These are phyloP conservation scores for Gymnogyps californianus DNA, from an alignment of 2,113 vertebrate species.

Conservation along the genomic window DNA sequence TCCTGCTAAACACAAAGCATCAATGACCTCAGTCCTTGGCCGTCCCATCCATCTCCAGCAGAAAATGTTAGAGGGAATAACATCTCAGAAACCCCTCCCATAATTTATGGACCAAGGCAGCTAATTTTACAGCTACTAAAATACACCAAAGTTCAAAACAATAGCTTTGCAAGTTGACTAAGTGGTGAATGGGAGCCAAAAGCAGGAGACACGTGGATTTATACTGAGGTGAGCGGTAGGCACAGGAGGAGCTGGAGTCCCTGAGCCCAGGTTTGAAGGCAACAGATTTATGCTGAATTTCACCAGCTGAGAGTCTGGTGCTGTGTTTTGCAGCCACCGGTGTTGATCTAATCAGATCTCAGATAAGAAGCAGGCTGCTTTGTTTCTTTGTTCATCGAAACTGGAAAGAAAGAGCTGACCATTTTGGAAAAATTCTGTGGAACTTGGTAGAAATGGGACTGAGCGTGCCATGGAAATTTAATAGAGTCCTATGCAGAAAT, in stretches of 20 bases:
- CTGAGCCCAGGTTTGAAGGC: background rate
- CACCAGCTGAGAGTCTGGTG: background rate
- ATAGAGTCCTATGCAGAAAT: slow-evolving; percentile 45
- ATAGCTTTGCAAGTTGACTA: background rate
- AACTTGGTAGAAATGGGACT: background rate
- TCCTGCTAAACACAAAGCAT: background rate
- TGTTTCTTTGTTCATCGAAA: background rate
- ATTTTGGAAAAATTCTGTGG: slow-evolving; percentile 1
- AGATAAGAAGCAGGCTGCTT: background rate
- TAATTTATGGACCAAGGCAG: background rate
- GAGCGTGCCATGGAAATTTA: slow-evolving; percentile 6
- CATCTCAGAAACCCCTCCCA: background rate
- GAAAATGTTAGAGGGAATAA: background rate
- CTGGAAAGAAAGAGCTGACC: background rate
- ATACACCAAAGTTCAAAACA: background rate
- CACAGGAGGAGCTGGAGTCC: background rate
- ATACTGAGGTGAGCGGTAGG: background rate
- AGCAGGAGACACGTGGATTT: background rate
- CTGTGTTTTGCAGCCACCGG: background rate
- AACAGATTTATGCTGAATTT: background rate
- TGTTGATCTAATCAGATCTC: background rate
- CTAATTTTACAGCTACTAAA: slow-evolving; percentile 18
- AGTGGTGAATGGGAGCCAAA: background rate
- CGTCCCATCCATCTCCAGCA: background rate
- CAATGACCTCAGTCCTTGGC: slow-evolving; percentile 33